Evolutionary conservation across 2,888 invertebrate genomes (phyloP).

Genomic region (Kryphioiulus occultus): DNA sequence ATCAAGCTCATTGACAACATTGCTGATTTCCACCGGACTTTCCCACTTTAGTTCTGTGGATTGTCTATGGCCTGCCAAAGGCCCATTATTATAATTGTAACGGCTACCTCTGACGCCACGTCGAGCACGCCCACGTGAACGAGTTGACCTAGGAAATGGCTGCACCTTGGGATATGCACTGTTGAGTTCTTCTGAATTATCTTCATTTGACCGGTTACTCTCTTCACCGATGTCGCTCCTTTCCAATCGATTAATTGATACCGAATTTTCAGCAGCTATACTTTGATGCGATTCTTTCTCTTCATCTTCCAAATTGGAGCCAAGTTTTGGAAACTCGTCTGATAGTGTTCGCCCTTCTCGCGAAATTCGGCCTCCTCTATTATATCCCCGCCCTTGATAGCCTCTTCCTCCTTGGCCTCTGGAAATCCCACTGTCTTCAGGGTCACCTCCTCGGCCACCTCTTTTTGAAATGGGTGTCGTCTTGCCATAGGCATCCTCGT

Average conservation of each 20-base stretch:
- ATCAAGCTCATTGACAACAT: background rate
- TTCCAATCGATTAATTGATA: background rate
- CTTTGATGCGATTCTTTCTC: background rate
- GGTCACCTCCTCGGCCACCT: slow-evolving; percentile 45
- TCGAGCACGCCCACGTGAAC: background rate
- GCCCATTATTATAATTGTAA: background rate
- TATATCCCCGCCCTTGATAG: slow-evolving; percentile 50
- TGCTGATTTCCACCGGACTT: slow-evolving; percentile 19
- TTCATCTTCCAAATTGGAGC: background rate
- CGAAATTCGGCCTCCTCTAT: slow-evolving; percentile 49
- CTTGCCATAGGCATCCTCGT: slow-evolving; percentile 85
- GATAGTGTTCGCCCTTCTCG: background rate
- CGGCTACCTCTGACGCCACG: background rate
- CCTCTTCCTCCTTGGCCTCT: slow-evolving; percentile 51
- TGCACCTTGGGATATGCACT: background rate
- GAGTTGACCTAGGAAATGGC: background rate
- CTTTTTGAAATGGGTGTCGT: background rate
- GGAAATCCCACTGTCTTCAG: slow-evolving; percentile 35
- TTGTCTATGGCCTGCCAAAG: background rate
- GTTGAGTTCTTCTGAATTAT: background rate
- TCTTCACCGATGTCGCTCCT: background rate
- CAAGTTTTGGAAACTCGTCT: slow-evolving; percentile 18
- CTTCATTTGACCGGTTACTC: slow-evolving; percentile 6
- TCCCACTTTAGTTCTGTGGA: background rate
- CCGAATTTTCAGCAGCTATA: background rate